These are phyloP conservation scores for Hipposideros armiger DNA, from an alignment of 2,113 vertebrate genomes.

Conservation along the genomic window DNA sequence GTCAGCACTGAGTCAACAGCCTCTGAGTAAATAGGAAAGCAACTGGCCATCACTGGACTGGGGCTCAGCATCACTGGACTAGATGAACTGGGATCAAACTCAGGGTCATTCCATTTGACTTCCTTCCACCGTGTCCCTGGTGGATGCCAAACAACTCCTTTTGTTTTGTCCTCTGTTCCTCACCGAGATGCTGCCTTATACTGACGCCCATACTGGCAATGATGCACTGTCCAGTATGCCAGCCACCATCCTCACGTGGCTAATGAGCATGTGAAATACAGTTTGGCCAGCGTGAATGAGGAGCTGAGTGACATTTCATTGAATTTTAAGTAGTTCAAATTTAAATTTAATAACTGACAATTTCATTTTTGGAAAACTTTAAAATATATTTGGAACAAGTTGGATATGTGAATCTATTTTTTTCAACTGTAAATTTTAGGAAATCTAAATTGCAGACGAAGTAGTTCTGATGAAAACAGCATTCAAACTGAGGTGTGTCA, in stretches of 20 bases:
- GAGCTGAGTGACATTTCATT: neutral
- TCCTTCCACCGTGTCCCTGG: neutral
- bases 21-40: neutral
- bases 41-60: neutral
- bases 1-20: neutral
- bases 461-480: neutral
- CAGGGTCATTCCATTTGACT: too few relatives aligned
- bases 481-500: neutral
- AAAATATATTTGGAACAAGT: slow-evolving; percentile 5
- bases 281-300: neutral
- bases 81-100: neutral
- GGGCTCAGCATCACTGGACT: neutral
- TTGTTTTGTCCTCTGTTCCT: neutral
- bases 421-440: neutral
- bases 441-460: slow-evolving; percentile 40
- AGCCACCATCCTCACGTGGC: neutral
- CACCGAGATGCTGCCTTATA: neutral
- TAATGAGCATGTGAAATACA: neutral
- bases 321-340: slow-evolving; percentile 1
- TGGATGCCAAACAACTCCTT: too few relatives aligned
- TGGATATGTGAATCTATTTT: slow-evolving; percentile 28
- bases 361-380: slow-evolving; percentile 13
- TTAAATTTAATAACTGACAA: slow-evolving; percentile 37
- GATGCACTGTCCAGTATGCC: fast-evolving
- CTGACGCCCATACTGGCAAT: neutral